Evolutionary conservation across 2,113 vertebrate species (phyloP).

Genomic region (Scomber colias): DNA sequence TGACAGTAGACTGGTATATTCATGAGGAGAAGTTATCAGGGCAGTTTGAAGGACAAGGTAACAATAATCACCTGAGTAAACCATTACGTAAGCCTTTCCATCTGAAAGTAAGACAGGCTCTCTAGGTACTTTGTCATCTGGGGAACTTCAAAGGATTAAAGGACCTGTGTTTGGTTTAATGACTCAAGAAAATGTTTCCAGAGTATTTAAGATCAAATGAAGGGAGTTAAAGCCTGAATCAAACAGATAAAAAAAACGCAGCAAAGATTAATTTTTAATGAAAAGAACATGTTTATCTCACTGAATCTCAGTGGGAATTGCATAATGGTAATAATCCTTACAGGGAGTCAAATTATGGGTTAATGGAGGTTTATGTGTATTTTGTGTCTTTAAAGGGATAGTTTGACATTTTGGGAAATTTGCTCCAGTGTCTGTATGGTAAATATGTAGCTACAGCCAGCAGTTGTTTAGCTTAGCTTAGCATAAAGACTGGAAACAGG

Average conservation of each 20-base stretch:
- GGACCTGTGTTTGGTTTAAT: constrained; percentile 56
- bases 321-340: neutral
- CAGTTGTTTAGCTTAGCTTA: too few species aligned
- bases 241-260: constrained; percentile 27
- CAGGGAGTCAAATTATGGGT: neutral
- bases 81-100: constrained; percentile 53
- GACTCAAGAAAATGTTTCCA: constrained; percentile 53
- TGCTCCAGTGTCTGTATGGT: neutral
- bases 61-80: constrained; percentile 68
- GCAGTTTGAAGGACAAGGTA: constrained; percentile 67
- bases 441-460: too few species aligned
- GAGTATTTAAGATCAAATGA: constrained; percentile 49
- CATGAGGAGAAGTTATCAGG: constrained; percentile 56
- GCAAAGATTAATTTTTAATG: constrained; percentile 18
- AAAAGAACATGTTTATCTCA: constrained; percentile 38
- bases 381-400: constrained; percentile 26
- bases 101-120: constrained; percentile 50
- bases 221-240: constrained; percentile 29
- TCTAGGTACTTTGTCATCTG: constrained; percentile 51
- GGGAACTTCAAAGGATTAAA: constrained; percentile 65
- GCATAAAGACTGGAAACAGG: too few species aligned
- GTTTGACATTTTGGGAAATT: constrained; percentile 1
- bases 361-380: neutral
- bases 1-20: constrained; percentile 68
- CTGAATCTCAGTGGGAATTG: neutral